phyloP scores from a whole-genome alignment of 2,888 invertebrate genomes.

The Hirtodrosophila histrioides region DNA sequence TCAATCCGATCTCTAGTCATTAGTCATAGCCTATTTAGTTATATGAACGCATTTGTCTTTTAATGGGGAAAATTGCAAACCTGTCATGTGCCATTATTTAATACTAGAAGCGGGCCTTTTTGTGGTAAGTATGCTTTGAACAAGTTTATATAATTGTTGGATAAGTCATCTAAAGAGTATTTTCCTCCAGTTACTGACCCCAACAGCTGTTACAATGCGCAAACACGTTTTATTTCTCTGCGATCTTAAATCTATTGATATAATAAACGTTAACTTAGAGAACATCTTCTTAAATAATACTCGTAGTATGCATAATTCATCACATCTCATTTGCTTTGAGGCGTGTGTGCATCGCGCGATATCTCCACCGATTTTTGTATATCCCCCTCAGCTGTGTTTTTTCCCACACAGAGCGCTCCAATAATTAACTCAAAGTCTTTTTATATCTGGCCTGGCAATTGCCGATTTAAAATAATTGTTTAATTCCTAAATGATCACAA shows the following conservation, averaged over 20 bases:
- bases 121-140: conserved; percentile 4
- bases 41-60: conserved; percentile 8
- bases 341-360: conserved; percentile 60
- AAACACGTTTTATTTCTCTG: conserved; percentile 27
- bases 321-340: conserved; percentile 24
- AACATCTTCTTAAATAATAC: conserved; percentile 22
- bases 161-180: conserved; percentile 8
- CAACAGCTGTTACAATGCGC: conserved; percentile 12
- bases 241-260: conserved; percentile 4
- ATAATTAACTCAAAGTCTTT: conserved; percentile 31
- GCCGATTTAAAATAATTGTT: conserved; percentile 17
- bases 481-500: conserved; percentile 27
- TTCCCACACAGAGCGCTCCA: conserved; percentile 56
- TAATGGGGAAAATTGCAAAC: conserved; percentile 25
- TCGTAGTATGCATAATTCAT: conserved; percentile 53
- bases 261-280: conserved; percentile 22
- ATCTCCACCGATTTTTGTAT: conserved; percentile 35
- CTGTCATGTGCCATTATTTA: conserved; percentile 38
- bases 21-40: conserved; percentile 27
- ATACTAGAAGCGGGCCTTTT: conserved; percentile 22
- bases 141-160: conserved; percentile 2
- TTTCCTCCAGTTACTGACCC: conserved; percentile 45
- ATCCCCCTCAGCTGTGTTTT: conserved; percentile 40
- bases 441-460: conserved; percentile 4
- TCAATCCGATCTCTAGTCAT: conserved; percentile 8